Percentiles rank a stretch among this genome's conserved stretches.
Evolutionary conservation across 2,888 invertebrate species (phyloP).

Genomic region (Drosophila falleni): DNA sequence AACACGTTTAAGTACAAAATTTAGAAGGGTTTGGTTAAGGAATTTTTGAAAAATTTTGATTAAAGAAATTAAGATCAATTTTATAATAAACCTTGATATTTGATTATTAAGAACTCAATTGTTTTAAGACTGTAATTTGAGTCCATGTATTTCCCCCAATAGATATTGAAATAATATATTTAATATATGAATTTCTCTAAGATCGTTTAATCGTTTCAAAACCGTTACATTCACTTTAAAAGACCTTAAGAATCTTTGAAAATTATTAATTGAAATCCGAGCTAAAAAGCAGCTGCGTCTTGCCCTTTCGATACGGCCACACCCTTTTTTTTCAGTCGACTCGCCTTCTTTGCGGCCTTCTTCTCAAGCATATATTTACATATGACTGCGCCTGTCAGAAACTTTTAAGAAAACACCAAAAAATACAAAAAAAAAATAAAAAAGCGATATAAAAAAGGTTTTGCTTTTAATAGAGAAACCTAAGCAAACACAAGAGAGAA

Average conservation of each 20-base stretch:
- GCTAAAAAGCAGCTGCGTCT: slow-evolving; percentile 61
- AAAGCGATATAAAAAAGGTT: slow-evolving; percentile 36
- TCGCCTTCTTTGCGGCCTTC: slow-evolving; percentile 13
- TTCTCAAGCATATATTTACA: slow-evolving; percentile 55
- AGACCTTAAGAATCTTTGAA: slow-evolving; percentile 9
- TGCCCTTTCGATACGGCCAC: slow-evolving; percentile 46
- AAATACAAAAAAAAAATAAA: slow-evolving; percentile 8
- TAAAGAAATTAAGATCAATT: too few species aligned
- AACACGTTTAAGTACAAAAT: neutral
- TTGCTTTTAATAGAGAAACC: slow-evolving; percentile 58
- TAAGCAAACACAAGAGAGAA: slow-evolving; percentile 52
- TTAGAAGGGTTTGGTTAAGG: neutral
- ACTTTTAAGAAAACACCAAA: slow-evolving; percentile 57
- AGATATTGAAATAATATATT: neutral
- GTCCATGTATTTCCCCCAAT: neutral
- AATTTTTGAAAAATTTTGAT: neutral
- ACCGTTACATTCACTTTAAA: slow-evolving; percentile 17
- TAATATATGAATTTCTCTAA: neutral
- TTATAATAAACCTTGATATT: neutral
- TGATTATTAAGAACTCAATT: neutral
- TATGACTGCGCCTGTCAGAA: slow-evolving; percentile 76
- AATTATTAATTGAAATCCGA: slow-evolving; percentile 66
- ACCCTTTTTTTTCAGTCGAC: slow-evolving; percentile 48
- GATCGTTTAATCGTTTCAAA: slow-evolving; percentile 5
- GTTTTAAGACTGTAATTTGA: neutral